Evolutionary conservation across 2,888 invertebrate genomes (phyloP), one percentile per base, ranked within the genome.

Genomic region (Synanthedon myopaeformis): DNA sequence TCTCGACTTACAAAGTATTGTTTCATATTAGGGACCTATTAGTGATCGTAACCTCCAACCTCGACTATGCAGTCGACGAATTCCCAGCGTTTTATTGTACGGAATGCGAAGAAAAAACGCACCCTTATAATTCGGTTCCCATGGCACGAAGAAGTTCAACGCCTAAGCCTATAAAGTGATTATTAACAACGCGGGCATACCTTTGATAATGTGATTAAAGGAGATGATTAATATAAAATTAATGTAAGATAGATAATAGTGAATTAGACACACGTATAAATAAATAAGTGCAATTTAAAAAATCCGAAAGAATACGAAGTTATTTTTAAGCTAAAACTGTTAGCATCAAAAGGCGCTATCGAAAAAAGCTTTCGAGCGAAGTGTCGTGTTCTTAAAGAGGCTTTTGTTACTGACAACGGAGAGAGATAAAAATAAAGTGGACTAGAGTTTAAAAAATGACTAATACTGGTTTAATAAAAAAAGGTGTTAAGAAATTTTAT

Each of bases 301-400:
- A 13, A 42, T 13, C n/a, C 12, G 42, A 23, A 5, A 23, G 23
- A 23, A 45, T 45, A 13, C 5, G 3, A 45, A 45, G 45, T 14
- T 45, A 13, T 45, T 14, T 45, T 45, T 45, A 14, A 45, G 10
- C 8, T 35, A 45, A 45, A 14, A 45, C 8, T n/a, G 13, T 45
- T 3, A 45, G 45, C 45, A 10, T 35, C n/a, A 45, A 10, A 13
- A 13, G 14, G 45, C 13, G 35, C 14, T 45, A 45, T 45, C 45
- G 45, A 64, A 62, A 68, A 68, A 61, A 66, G 68, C 72, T 73
- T 70, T 73, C 70, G 71, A 74, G 67, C 62, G 63, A 65, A 66
- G 66, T 69, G 74, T 70, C 74, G 75, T 76, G 76, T 69, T 68
- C 71, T 72, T 66, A 64, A 64, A 62, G 70, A 67, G 65, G 62